A percentile compares a stretch with the other conserved stretches of the same genome.
phyloP scores from a whole-genome alignment of 2,113 vertebrate species.

The Percina caprodes region DNA sequence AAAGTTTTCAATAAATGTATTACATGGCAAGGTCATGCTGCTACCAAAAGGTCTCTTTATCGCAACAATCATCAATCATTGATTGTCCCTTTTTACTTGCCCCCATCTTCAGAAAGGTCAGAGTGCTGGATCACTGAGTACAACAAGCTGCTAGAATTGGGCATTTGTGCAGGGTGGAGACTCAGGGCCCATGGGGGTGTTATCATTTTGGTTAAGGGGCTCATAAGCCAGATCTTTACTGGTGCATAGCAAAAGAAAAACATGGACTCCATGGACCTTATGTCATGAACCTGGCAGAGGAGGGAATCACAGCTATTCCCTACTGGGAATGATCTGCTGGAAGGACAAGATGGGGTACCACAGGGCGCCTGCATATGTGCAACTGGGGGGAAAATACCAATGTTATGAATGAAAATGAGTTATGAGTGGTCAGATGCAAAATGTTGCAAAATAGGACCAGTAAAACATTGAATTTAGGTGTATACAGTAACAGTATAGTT shows the following conservation, averaged over 20 bases:
- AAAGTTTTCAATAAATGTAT: not conserved
- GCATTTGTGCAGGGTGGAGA: not conserved
- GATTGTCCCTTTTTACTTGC: not conserved
- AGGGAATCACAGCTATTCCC: conserved; percentile 13
- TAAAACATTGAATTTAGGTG: conserved; percentile 4
- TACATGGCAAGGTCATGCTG: conserved; percentile 9
- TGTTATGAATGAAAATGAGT: not conserved
- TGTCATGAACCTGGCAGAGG: conserved; percentile 35
- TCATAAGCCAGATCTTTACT: conserved; percentile 19
- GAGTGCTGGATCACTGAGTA: not conserved
- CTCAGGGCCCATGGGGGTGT: not conserved
- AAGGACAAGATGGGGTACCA: conserved; percentile 20
- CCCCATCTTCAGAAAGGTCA: not conserved
- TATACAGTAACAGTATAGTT: not conserved
- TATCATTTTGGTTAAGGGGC: conserved; percentile 4
- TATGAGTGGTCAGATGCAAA: not conserved
- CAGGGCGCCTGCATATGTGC: conserved; percentile 21
- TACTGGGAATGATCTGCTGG: conserved; percentile 28
- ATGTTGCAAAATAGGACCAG: not conserved
- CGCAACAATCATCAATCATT: conserved; percentile 24
- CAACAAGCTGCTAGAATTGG: conserved; percentile 13
- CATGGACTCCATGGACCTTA: not conserved
- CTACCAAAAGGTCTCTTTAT: conserved; percentile 7
- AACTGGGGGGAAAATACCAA: not conserved
- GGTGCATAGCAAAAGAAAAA: conserved; percentile 26